Conservation (phyloP, 2,888 invertebrate genomes). For the Lasioglossum oenotherae region DNA sequence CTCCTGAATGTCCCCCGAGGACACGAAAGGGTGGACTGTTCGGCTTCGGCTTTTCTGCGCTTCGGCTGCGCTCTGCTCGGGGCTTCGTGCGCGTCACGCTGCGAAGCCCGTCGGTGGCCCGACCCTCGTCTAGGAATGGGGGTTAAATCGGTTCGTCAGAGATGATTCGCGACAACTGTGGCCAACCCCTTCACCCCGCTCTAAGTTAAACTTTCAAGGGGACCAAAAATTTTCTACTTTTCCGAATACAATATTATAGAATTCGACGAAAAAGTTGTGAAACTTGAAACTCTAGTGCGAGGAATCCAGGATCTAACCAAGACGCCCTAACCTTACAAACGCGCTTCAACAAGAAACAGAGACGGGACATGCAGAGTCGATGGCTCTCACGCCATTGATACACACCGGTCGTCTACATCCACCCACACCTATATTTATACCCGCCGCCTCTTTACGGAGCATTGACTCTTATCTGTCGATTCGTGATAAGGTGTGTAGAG, state of each 20-base stretch:
- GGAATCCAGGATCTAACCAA: too few species aligned
- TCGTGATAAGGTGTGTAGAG: neutral
- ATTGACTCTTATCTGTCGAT: neutral
- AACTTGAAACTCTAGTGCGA: too few species aligned
- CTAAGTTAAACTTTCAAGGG: too few species aligned
- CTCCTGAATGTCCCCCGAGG: neutral
- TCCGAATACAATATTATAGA: too few species aligned
- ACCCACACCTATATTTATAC: neutral
- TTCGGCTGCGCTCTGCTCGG: conserved; percentile 42
- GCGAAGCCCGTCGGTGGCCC: neutral
- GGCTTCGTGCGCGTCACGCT: conserved; percentile 44
- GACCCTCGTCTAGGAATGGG: neutral
- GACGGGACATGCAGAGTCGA: neutral
- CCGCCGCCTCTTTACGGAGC: neutral
- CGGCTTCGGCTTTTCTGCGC: conserved; percentile 48
- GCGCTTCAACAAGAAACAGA: neutral
- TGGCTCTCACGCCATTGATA: neutral
- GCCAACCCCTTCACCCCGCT: too few species aligned
- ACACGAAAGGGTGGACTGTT: conserved; percentile 56
- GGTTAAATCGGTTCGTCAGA: neutral
- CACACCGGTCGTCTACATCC: neutral
- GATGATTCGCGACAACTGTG: neutral
- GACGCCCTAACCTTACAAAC: too few species aligned
- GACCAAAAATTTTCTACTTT: too few species aligned
- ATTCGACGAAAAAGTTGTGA: too few species aligned